Evolutionary conservation across 2,888 invertebrate genomes (phyloP).

Genomic region (Daptonema setosum): DNA sequence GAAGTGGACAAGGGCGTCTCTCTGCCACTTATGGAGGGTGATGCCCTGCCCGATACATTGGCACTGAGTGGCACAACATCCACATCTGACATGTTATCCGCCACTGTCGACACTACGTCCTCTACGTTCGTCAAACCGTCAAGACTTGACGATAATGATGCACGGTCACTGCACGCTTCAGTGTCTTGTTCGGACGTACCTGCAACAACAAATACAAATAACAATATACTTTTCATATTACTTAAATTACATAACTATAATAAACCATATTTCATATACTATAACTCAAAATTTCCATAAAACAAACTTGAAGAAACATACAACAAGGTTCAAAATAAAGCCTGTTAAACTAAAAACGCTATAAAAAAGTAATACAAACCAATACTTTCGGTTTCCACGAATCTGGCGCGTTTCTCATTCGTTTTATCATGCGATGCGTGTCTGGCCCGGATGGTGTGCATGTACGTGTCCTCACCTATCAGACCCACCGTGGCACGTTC

Average conservation of each 20-base stretch:
- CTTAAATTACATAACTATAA: too few species aligned
- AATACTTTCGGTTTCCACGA: conserved; percentile 13
- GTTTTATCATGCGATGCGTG: conserved; percentile 1
- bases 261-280: too few species aligned
- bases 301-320: too few species aligned
- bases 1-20: conserved; percentile 63
- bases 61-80: conserved; percentile 41
- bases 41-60: conserved; percentile 60
- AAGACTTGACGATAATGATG: neutral
- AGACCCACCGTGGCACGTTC: conserved; percentile 25
- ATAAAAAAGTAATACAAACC: too few species aligned
- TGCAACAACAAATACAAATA: too few species aligned
- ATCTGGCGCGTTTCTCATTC: conserved; percentile 18
- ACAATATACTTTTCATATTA: too few species aligned
- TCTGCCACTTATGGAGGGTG: conserved; percentile 36
- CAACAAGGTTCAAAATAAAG: too few species aligned
- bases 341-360: too few species aligned
- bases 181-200: neutral
- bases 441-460: conserved; percentile 9
- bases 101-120: neutral
- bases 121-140: neutral
- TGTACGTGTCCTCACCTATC: conserved; percentile 25
- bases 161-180: neutral
- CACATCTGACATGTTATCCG: neutral
- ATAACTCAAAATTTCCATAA: too few species aligned